phyloP scores from a whole-genome alignment of 2,113 vertebrate species.

The Athene noctua region DNA sequence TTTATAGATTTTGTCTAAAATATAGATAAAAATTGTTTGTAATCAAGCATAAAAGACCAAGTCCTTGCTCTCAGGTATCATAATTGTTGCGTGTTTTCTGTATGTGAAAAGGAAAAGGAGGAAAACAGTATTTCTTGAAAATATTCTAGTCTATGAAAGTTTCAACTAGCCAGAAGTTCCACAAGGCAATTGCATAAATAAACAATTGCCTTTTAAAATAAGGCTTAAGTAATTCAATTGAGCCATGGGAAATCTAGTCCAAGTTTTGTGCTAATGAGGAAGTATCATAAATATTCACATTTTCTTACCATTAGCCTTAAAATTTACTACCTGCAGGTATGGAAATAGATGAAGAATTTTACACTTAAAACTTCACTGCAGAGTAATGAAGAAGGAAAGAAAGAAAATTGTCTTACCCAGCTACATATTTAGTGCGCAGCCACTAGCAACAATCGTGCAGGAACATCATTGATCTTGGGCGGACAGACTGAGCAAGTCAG shows the following conservation, averaged over 20 bases:
- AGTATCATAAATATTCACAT: slow-evolving; percentile 63
- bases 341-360: slow-evolving; percentile 5
- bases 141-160: background rate
- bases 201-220: slow-evolving; percentile 49
- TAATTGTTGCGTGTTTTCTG: background rate
- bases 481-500: background rate
- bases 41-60: background rate
- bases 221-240: slow-evolving; percentile 42
- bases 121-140: background rate
- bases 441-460: background rate
- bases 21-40: background rate
- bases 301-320: slow-evolving; percentile 40
- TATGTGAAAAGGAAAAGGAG: background rate
- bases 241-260: slow-evolving; percentile 26
- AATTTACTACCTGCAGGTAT: slow-evolving; percentile 40
- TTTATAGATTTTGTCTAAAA: background rate
- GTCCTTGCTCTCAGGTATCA: background rate
- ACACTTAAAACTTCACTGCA: background rate
- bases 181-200: slow-evolving; percentile 50
- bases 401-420: slow-evolving; percentile 40
- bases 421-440: slow-evolving; percentile 9
- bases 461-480: slow-evolving; percentile 9
- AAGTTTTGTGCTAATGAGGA: slow-evolving; percentile 39
- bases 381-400: slow-evolving; percentile 32
- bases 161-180: slow-evolving; percentile 13